These are phyloP conservation scores for Physella acuta DNA, from an alignment of 1,140 invertebrate genomes.

Conservation along the genomic window DNA sequence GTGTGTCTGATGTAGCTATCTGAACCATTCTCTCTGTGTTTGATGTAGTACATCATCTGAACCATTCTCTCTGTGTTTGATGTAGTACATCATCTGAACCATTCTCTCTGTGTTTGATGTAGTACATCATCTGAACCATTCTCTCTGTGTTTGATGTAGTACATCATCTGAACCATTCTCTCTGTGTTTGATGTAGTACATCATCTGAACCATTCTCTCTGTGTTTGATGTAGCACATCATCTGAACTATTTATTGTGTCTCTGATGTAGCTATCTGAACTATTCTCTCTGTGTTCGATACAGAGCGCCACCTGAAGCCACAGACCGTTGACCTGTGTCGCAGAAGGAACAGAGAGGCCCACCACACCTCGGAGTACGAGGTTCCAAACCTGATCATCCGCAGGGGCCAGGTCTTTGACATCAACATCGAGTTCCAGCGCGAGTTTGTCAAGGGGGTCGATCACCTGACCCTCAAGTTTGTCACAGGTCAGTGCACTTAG, in stretches of 20 bases:
- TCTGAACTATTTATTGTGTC: background rate
- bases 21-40: too few relatives aligned
- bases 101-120: too few relatives aligned
- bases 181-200: background rate
- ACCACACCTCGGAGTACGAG: constrained; percentile 47
- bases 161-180: too few relatives aligned
- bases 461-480: constrained; percentile 44
- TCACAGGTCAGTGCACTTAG: constrained; percentile 41
- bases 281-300: too few relatives aligned
- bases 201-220: background rate
- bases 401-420: constrained; percentile 45
- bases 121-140: too few relatives aligned
- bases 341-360: constrained; percentile 39
- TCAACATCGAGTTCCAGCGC: constrained; percentile 46
- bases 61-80: too few relatives aligned
- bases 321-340: constrained; percentile 46
- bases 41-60: too few relatives aligned
- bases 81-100: too few relatives aligned
- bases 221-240: background rate
- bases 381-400: constrained; percentile 48
- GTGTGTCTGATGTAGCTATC: too few relatives aligned
- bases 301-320: constrained; percentile 45
- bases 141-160: too few relatives aligned
- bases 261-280: too few relatives aligned
- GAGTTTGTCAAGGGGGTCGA: constrained; percentile 39